Percentiles rank a stretch among this genome's conserved stretches.
Evolutionary conservation across 2,113 vertebrate genomes (phyloP).

Genomic region (Centrocercus urophasianus): DNA sequence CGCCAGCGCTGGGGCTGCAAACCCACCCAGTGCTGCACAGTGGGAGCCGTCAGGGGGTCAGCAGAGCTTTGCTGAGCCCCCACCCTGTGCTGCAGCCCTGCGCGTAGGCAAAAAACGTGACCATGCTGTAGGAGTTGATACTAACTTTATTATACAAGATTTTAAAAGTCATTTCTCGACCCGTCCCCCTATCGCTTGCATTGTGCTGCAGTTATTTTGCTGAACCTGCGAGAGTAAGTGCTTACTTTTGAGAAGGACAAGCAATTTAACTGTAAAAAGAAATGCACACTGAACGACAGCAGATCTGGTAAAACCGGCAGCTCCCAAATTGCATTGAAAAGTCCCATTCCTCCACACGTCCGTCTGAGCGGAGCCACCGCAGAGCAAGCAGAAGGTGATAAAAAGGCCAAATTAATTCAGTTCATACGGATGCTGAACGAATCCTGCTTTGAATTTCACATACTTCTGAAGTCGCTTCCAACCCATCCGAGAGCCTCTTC

Average conservation of each 20-base stretch:
- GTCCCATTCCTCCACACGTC: slow-evolving; percentile 14
- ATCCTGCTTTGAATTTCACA: not conserved
- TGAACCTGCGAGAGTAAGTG: slow-evolving; percentile 25
- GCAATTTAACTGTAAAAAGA: not conserved
- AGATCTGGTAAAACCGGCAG: not conserved
- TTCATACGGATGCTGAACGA: slow-evolving; percentile 27
- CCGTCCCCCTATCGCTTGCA: slow-evolving; percentile 41
- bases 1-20: too few species aligned
- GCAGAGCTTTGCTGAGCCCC: too few species aligned
- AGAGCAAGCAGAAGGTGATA: slow-evolving; percentile 55
- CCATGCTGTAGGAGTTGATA: slow-evolving; percentile 22
- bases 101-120: not conserved
- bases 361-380: not conserved
- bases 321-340: not conserved
- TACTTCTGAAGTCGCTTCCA: not conserved
- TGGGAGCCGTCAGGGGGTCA: too few species aligned
- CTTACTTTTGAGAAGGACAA: not conserved
- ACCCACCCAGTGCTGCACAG: too few species aligned
- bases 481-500: not conserved
- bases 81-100: too few species aligned
- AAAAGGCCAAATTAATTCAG: slow-evolving; percentile 31
- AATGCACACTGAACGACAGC: slow-evolving; percentile 25
- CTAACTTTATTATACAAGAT: slow-evolving; percentile 66
- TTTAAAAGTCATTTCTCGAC: slow-evolving; percentile 42
- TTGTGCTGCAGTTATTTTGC: slow-evolving; percentile 34